Evolutionary conservation across 1,140 invertebrate genomes (phyloP).

Genomic region (Drosophila watanabei): DNA sequence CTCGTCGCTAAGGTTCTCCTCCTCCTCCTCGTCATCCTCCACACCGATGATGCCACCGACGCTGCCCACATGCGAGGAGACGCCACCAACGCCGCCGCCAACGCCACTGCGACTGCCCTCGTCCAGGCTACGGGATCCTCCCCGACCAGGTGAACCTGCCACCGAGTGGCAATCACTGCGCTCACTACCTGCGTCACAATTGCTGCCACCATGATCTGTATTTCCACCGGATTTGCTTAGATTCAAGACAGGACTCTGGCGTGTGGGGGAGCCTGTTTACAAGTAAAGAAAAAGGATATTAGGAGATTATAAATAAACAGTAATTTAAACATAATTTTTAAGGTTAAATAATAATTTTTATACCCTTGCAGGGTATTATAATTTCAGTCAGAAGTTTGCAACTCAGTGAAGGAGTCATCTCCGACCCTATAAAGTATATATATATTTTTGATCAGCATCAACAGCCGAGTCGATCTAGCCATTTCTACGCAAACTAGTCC

Average conservation of each 20-base stretch:
- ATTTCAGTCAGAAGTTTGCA: too few species aligned
- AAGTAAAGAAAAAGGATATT: not conserved
- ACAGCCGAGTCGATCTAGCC: too few species aligned
- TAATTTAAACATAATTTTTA: not conserved
- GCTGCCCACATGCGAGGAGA: conserved; percentile 87
- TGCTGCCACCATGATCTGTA: conserved; percentile 86
- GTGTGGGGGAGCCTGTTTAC: conserved; percentile 91
- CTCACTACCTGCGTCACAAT: conserved; percentile 87
- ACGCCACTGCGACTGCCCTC: conserved; percentile 85
- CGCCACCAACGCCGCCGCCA: conserved; percentile 85
- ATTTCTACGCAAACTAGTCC: too few species aligned
- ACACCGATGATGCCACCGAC: conserved; percentile 86
- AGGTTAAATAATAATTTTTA: rapidly evolving
- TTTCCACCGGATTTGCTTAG: conserved; percentile 92
- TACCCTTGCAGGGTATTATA: too few species aligned
- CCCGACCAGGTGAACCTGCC: conserved; percentile 85
- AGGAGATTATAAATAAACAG: not conserved
- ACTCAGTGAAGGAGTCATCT: too few species aligned
- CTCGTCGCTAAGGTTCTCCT: conserved; percentile 94
- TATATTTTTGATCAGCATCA: too few species aligned
- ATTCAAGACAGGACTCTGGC: conserved; percentile 95
- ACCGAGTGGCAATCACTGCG: conserved; percentile 87
- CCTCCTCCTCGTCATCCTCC: conserved; percentile 89
- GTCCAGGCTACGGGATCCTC: conserved; percentile 71
- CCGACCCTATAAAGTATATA: too few species aligned